These are phyloP conservation scores for Haliclona indistincta DNA, from an alignment of 37 sponge, comb jelly and placozoan species.

Conservation along the genomic window DNA sequence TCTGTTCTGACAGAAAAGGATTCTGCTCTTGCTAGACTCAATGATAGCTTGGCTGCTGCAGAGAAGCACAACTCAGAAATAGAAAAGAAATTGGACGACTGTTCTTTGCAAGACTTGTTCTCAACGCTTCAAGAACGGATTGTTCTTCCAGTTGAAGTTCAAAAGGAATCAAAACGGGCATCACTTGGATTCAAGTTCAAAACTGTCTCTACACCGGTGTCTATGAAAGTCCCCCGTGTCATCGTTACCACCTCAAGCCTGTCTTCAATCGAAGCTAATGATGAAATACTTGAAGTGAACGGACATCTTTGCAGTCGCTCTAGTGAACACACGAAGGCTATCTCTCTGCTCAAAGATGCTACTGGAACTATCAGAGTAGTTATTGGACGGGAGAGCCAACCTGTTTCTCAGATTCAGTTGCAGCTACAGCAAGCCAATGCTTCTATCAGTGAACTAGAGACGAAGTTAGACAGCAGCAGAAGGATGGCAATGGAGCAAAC, in stretches of 20 bases:
- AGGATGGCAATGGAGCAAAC: no score
- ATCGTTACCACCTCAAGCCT: constrained; percentile 9
- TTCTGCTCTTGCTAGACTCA: not conserved
- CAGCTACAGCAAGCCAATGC: not conserved
- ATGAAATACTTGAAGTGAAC: constrained; percentile 33
- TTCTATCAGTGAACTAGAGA: no score
- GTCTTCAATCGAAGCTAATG: not conserved
- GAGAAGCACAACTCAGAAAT: not conserved
- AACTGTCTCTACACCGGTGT: constrained; percentile 6
- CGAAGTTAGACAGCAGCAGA: not conserved
- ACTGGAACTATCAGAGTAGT: not conserved
- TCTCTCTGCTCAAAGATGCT: not conserved
- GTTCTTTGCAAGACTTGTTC: not conserved
- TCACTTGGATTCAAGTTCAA: constrained; percentile 25
- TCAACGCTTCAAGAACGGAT: not conserved
- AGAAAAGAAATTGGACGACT: not conserved
- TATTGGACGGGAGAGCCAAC: not conserved
- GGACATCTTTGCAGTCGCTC: constrained; percentile 14
- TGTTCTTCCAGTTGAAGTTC: not conserved
- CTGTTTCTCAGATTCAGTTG: not conserved
- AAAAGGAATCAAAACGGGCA: not conserved
- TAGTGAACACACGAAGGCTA: not conserved
- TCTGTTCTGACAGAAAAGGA: not conserved
- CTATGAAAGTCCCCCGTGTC: not conserved
- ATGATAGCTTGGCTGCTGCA: not conserved